phyloP scores from a whole-genome alignment of 2,797 vertebrate genomes.

The Serranus cabrilla region DNA sequence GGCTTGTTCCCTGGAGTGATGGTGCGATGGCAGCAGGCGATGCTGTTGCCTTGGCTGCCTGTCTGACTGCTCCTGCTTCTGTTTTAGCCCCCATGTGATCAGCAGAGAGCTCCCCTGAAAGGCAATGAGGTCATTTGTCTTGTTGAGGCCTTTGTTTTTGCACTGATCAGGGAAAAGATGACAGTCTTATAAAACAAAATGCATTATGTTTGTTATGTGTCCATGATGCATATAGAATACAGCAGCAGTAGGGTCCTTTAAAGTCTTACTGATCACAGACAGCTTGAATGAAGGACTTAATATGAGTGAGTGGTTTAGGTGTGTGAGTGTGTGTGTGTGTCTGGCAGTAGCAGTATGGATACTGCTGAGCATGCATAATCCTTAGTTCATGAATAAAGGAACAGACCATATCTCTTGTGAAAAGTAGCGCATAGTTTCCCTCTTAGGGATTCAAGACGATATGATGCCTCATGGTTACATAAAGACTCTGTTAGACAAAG shows the following conservation, averaged over 20 bases:
- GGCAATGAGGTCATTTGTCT: constrained; percentile 27
- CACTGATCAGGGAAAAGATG: not conserved
- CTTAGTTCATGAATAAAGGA: constrained; percentile 14
- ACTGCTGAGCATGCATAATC: constrained; percentile 13
- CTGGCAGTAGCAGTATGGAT: constrained; percentile 9
- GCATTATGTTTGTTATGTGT: not conserved
- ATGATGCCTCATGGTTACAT: not conserved
- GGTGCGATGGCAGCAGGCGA: constrained; percentile 48
- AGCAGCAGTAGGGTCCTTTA: not conserved
- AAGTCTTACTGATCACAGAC: not conserved
- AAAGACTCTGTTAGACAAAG: not conserved
- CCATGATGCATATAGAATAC: not conserved
- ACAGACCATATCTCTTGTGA: not conserved
- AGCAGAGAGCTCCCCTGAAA: constrained; percentile 30
- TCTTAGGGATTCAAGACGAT: not conserved
- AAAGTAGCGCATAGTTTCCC: not conserved
- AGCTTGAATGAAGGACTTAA: not conserved
- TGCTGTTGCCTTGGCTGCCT: constrained; percentile 66
- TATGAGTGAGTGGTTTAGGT: not conserved
- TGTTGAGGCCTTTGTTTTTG: not conserved
- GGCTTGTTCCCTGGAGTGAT: constrained; percentile 55
- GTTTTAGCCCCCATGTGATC: constrained; percentile 44
- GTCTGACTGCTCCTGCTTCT: constrained; percentile 47
- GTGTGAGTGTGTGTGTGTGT: constrained; percentile 1
- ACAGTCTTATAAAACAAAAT: not conserved